These are phyloP conservation scores for Glyphotaelius pellucidus DNA, from an alignment of 2,888 invertebrate species.

Conservation along the genomic window DNA sequence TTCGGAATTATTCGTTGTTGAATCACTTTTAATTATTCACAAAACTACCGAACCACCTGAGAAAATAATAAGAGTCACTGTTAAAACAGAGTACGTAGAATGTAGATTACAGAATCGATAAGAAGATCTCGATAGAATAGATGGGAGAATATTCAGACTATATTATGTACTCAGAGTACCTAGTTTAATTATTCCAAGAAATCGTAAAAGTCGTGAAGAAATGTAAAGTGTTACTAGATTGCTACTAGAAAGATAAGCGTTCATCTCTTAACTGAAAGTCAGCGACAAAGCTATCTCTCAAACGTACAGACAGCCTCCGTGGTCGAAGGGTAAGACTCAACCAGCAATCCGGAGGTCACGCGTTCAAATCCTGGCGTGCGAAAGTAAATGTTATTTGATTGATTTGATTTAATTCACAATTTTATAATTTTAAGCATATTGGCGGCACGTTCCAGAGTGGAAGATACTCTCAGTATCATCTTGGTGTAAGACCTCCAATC, in stretches of 20 bases:
- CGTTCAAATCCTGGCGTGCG: too few relatives aligned
- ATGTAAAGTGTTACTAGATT: neutral
- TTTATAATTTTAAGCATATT: too few relatives aligned
- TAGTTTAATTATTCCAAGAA: neutral
- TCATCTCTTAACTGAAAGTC: neutral
- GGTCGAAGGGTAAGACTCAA: too few relatives aligned
- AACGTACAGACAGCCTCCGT: too few relatives aligned
- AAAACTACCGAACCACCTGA: slow-evolving; percentile 9
- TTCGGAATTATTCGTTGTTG: slow-evolving; percentile 2
- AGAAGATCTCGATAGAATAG: neutral
- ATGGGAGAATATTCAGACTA: neutral
- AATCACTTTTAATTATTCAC: slow-evolving; percentile 32
- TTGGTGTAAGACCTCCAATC: too few relatives aligned
- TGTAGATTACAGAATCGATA: neutral
- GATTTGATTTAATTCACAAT: too few relatives aligned
- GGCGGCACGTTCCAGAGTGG: too few relatives aligned
- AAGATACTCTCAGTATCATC: too few relatives aligned
- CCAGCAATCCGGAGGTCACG: too few relatives aligned
- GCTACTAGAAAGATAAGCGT: neutral
- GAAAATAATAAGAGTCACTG: neutral
- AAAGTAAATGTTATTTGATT: too few relatives aligned
- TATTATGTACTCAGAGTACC: neutral
- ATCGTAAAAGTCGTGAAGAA: neutral
- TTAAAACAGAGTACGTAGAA: neutral
- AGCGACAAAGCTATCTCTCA: too few relatives aligned